A percentile compares a stretch with the other conserved stretches of the same genome.
phyloP scores from a whole-genome alignment of 92 coral and sea anemone species.

The Isaurus tuberculatus region DNA sequence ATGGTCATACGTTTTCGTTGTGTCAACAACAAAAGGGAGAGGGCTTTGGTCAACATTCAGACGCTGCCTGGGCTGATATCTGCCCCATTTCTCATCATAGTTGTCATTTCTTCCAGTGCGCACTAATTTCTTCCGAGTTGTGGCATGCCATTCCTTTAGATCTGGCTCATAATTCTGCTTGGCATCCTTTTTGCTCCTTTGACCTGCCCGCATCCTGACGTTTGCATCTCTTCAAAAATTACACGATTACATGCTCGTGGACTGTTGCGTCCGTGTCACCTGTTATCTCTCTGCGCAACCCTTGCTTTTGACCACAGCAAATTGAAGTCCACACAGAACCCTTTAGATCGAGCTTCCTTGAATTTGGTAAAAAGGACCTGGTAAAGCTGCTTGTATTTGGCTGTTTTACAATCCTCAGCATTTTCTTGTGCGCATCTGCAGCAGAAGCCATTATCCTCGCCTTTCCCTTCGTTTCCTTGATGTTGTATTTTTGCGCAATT shows the following conservation, averaged over 20 bases:
- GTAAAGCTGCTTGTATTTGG: neutral
- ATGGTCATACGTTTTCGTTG: conserved; percentile 39
- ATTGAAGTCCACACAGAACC: neutral
- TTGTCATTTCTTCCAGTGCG: conserved; percentile 47
- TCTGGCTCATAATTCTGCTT: conserved; percentile 23
- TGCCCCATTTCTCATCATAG: conserved; percentile 49
- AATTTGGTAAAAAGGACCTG: neutral
- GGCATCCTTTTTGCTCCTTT: neutral
- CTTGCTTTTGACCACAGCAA: neutral
- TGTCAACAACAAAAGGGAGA: conserved; percentile 33
- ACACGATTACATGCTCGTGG: neutral
- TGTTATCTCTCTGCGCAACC: conserved; percentile 3
- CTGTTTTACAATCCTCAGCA: neutral
- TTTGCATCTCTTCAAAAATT: neutral
- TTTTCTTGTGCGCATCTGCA: neutral
- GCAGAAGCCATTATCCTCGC: conserved; percentile 18
- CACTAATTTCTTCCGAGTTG: conserved; percentile 4
- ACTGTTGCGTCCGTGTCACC: conserved; percentile 3
- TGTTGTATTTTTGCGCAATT: conserved; percentile 7
- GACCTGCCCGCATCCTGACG: neutral
- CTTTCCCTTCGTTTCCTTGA: conserved; percentile 22
- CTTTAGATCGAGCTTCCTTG: neutral
- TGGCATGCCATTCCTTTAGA: conserved; percentile 12
- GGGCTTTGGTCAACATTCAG: conserved; percentile 56
- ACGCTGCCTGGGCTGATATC: conserved; percentile 33